Percentiles rank a stretch among this genome's conserved stretches.
phyloP scores from a whole-genome alignment of 2,113 vertebrate species.

The Raphicerus campestris region DNA sequence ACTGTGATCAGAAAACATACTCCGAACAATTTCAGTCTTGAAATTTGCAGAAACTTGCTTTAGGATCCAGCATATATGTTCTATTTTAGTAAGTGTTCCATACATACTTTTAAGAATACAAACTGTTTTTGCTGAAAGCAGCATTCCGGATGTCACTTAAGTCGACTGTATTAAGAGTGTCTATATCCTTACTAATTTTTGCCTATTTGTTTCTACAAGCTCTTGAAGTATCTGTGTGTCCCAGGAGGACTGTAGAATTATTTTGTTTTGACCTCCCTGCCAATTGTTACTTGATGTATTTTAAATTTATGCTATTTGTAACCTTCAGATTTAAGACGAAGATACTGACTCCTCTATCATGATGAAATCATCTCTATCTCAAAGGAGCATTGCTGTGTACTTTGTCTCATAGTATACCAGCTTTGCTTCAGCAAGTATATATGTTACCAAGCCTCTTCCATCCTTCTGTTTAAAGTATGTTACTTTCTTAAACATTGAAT shows the following conservation, averaged over 20 bases:
- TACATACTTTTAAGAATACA: neutral
- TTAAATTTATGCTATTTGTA: neutral
- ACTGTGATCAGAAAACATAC: neutral
- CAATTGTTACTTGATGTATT: neutral
- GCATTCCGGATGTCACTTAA: neutral
- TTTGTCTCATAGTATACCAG: neutral
- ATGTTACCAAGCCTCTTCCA: neutral
- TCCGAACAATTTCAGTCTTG: neutral
- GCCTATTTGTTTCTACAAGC: neutral
- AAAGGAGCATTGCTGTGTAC: neutral
- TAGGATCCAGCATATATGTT: neutral
- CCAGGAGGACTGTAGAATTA: neutral
- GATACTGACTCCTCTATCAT: neutral
- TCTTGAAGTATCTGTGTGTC: neutral
- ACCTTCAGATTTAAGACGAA: neutral
- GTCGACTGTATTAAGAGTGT: neutral
- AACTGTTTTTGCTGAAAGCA: neutral
- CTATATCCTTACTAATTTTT: neutral
- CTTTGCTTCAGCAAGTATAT: neutral
- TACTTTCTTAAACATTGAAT: neutral
- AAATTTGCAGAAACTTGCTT: neutral
- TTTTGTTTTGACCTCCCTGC: neutral
- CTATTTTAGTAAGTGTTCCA: neutral
- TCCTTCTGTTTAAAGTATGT: neutral
- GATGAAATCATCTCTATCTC: neutral